Base-by-base conservation (phyloP, 2,113 vertebrate species). In the Sprattus sprattus region DNA sequence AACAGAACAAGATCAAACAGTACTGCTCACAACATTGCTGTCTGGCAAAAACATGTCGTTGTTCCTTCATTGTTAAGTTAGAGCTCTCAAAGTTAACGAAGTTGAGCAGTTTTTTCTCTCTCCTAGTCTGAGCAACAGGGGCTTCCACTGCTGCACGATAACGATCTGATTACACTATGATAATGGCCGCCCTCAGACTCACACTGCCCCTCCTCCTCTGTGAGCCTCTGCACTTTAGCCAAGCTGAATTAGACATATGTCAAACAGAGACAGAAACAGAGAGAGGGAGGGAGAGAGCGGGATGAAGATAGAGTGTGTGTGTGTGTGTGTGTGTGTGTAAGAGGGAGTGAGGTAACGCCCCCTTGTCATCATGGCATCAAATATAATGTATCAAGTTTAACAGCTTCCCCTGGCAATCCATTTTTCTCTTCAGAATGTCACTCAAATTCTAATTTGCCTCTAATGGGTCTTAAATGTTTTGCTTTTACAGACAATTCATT, bases 281-380 rank as follows among this genome's bases (percentile, higher is more conserved):
- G 67, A 75, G 67, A 71, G 64, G 75, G 81, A 71, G 88, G 13
- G 47, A 25, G 5, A 84, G 82, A 84, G 64, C 32, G 64, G 32
- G 6, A 25, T 7, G 18, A 6, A 71, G 64, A 71, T 8, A 67
- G 22, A 67, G 6, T 20, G 54, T 13, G 54, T 4, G 15, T 4
- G 54, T 4, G 39, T 39, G 39, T 39, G 39, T 39, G 39, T 39
- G 39, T 39, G 39, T 39, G 39, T 39, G 39, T 39, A 2, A 22
- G 18, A 60, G 15, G 1, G 18, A 5, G 32, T 75, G 9, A 32
- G 67, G 71, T 32, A 39, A 39, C 28, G 39, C 71, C 71, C 20
- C 22, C 71, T 18, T 18, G 71, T 78, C 71, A 78, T 78, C 71
- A 78, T 11, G 25, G 28, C 39, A 32, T 78, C 71, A 78, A 78